phyloP scores from a whole-genome alignment of 2,888 invertebrate species.

The Catocala fraxini region DNA sequence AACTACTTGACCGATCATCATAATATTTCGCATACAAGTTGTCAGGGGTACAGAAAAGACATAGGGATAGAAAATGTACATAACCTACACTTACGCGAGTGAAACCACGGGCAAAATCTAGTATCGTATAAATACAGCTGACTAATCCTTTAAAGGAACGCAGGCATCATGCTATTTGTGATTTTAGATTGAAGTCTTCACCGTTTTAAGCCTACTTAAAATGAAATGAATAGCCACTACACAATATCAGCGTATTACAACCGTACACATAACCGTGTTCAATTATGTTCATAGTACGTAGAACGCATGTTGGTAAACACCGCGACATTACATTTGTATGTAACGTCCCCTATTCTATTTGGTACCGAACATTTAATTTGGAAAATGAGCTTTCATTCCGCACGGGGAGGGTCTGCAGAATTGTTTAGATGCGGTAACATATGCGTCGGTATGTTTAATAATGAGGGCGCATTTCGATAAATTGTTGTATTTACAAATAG shows the following conservation, averaged over 20 bases:
- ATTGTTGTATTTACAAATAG: conserved; percentile 9
- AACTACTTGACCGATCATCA: too few relatives aligned
- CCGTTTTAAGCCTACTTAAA: too few relatives aligned
- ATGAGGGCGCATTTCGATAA: conserved; percentile 28
- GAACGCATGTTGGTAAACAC: conserved; percentile 37
- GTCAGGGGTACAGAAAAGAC: too few relatives aligned
- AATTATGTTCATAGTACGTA: conserved; percentile 10
- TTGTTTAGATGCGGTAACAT: conserved; percentile 38
- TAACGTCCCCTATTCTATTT: conserved; percentile 40
- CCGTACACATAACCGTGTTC: conserved; percentile 1
- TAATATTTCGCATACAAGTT: too few relatives aligned
- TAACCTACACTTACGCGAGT: too few relatives aligned
- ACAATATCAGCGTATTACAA: background rate
- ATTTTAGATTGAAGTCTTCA: too few relatives aligned
- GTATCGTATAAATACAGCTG: too few relatives aligned
- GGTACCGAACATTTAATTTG: conserved; percentile 48
- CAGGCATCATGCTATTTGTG: too few relatives aligned
- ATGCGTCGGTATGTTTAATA: conserved; percentile 32
- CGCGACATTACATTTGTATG: conserved; percentile 43
- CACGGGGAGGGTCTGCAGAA: conserved; percentile 22
- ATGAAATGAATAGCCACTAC: background rate
- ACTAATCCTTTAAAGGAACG: too few relatives aligned
- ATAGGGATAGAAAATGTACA: too few relatives aligned
- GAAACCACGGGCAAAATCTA: too few relatives aligned
- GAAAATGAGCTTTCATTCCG: conserved; percentile 46